These are phyloP conservation scores for Cataglyphis livida DNA, from an alignment of 2,888 invertebrate genomes.

Conservation along the genomic window DNA sequence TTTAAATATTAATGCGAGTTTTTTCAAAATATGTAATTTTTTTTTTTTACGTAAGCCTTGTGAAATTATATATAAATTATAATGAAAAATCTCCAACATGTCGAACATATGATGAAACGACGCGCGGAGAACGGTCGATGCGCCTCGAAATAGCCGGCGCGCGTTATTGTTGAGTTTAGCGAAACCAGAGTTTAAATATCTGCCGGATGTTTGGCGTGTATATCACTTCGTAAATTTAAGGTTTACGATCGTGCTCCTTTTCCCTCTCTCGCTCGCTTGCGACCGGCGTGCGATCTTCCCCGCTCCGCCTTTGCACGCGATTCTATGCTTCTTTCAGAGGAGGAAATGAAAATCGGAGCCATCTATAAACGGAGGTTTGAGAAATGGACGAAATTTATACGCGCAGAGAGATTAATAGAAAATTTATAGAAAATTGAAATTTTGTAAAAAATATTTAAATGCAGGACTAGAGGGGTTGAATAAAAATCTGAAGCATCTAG, in stretches of 20 bases:
- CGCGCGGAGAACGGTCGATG: slow-evolving; percentile 49
- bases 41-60: neutral
- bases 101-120: slow-evolving; percentile 23
- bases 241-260: slow-evolving; percentile 78
- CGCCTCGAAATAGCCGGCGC: slow-evolving; percentile 77
- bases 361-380: neutral
- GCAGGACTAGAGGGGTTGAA: neutral
- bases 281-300: slow-evolving; percentile 26
- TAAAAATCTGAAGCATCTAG: neutral
- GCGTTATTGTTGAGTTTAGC: slow-evolving; percentile 79
- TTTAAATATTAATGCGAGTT: neutral
- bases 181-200: slow-evolving; percentile 83
- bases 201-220: slow-evolving; percentile 85
- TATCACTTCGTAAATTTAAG: slow-evolving; percentile 85
- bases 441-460: neutral
- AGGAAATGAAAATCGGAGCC: neutral
- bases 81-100: neutral
- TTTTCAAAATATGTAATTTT: neutral
- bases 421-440: neutral
- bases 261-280: slow-evolving; percentile 29
- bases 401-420: too few relatives aligned
- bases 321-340: neutral
- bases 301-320: slow-evolving; percentile 10
- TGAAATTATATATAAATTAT: neutral
- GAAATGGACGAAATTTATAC: neutral